Evolutionary conservation across 2,797 vertebrate genomes (phyloP).

Genomic region (Bradypodion pumilum): DNA sequence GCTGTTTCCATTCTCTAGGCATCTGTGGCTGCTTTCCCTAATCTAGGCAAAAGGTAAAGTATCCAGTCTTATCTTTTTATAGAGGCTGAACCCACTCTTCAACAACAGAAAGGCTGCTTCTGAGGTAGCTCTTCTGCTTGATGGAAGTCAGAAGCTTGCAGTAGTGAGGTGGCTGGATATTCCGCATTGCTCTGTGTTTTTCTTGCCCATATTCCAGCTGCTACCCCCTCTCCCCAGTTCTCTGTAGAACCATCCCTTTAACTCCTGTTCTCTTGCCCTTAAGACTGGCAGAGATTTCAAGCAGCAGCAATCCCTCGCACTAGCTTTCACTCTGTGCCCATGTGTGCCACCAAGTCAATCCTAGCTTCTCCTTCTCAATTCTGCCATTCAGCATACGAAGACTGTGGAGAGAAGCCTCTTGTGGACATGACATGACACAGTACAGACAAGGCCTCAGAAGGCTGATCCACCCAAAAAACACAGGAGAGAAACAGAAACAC

Average conservation of each 20-base stretch:
- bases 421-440: not conserved
- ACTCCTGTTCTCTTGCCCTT: not conserved
- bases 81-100: not conserved
- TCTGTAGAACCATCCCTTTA: not conserved
- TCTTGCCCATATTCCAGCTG: not conserved
- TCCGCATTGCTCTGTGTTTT: not conserved
- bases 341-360: too few species aligned
- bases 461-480: not conserved
- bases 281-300: not conserved
- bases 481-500: conserved; percentile 10
- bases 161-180: not conserved
- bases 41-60: not conserved
- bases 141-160: not conserved
- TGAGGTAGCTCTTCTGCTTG: not conserved
- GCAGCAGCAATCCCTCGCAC: too few species aligned
- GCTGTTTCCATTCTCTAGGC: too few species aligned
- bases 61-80: not conserved
- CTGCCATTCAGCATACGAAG: not conserved
- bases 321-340: not conserved
- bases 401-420: not conserved
- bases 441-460: not conserved
- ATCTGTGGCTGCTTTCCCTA: not conserved
- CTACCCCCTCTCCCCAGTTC: not conserved
- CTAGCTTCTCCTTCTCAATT: too few species aligned
- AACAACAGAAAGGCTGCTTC: not conserved